Evolutionary conservation across 2,113 vertebrate genomes (phyloP).

Genomic region (Rissa tridactyla): DNA sequence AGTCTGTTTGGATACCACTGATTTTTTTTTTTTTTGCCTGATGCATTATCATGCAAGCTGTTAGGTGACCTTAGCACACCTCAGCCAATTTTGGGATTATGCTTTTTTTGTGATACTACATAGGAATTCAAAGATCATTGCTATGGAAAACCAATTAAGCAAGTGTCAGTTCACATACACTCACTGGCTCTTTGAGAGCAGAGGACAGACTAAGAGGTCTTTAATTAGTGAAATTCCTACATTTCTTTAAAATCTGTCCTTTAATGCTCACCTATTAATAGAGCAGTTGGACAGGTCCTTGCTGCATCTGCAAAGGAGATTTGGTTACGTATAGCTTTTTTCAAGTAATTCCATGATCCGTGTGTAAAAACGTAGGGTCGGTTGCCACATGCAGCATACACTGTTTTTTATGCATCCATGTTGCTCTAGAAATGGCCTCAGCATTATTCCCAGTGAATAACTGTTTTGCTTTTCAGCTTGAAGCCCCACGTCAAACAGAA

Average conservation of each 20-base stretch:
- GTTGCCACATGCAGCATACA: neutral
- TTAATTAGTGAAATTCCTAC: neutral
- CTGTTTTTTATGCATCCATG: neutral
- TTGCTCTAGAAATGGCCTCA: neutral
- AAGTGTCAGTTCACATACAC: neutral
- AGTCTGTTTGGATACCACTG: neutral
- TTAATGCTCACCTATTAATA: neutral
- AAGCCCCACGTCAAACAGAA: slow-evolving; percentile 85
- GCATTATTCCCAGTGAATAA: neutral
- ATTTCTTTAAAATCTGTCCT: neutral
- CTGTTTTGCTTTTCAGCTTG: slow-evolving; percentile 62
- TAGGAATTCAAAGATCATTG: neutral
- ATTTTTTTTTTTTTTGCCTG: neutral
- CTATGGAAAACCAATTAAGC: neutral
- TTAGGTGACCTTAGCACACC: neutral
- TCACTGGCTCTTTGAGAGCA: neutral
- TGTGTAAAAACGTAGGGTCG: neutral
- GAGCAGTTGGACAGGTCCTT: neutral
- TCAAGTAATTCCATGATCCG: neutral
- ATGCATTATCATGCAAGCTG: neutral
- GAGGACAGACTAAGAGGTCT: neutral
- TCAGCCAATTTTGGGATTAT: neutral
- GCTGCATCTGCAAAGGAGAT: neutral
- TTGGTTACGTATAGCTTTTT: neutral
- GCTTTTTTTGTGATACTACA: neutral